These are phyloP conservation scores for Steromphala cineraria DNA, from an alignment of 2,888 invertebrate species.

Conservation along the genomic window DNA sequence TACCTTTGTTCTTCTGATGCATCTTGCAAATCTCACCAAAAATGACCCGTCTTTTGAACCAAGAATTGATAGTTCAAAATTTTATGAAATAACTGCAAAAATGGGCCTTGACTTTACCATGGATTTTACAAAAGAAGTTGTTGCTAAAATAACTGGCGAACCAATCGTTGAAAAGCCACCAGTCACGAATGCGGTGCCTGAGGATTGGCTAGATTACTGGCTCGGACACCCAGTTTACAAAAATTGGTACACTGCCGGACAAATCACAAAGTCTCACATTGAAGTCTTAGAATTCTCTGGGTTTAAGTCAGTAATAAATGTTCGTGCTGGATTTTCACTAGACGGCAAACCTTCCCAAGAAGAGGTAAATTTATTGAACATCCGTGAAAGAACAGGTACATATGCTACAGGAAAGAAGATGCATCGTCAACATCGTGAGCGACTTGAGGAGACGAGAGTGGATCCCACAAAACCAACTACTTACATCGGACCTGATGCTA, in stretches of 20 bases:
- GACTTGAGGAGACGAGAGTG: constrained; percentile 49
- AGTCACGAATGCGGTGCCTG: constrained; percentile 48
- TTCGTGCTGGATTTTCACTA: constrained; percentile 50
- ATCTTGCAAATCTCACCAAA: constrained; percentile 57
- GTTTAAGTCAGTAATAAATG: constrained; percentile 59
- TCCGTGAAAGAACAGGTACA: constrained; percentile 55
- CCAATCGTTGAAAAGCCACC: constrained; percentile 48
- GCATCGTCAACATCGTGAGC: constrained; percentile 50
- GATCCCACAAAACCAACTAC: constrained; percentile 44
- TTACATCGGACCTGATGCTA: constrained; percentile 50
- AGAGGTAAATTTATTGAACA: constrained; percentile 61
- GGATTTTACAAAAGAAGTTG: constrained; percentile 48
- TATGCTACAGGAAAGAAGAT: constrained; percentile 48
- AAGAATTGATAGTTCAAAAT: constrained; percentile 50
- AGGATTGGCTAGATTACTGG: constrained; percentile 65
- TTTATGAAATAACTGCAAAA: constrained; percentile 55
- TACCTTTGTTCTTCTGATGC: constrained; percentile 57
- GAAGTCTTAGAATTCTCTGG: constrained; percentile 50
- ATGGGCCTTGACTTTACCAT: constrained; percentile 63
- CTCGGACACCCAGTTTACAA: constrained; percentile 60
- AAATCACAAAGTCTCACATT: constrained; percentile 59
- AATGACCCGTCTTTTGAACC: constrained; percentile 50
- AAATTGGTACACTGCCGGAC: constrained; percentile 66
- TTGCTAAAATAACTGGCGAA: constrained; percentile 60
- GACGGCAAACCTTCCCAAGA: constrained; percentile 60